Base-by-base conservation (phyloP, 2,113 vertebrate species). In the Oostethus manadensis region DNA sequence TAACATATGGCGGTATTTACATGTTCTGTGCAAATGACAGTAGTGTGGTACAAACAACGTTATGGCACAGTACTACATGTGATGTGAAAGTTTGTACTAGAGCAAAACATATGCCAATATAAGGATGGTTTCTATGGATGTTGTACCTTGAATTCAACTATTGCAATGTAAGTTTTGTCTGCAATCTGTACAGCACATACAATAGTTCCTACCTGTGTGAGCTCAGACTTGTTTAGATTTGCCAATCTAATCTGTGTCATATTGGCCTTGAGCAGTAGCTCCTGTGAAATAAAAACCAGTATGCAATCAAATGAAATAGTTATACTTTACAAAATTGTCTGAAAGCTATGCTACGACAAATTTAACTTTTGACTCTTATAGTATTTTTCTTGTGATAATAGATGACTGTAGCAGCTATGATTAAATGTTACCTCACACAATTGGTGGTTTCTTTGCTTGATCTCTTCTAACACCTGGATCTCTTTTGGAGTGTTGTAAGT, bases 381-480 rank as follows among this genome's bases (percentile, higher is more conserved):
- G 13, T 42, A 42, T 42, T 42, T 13, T 42, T 42, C 38, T 23
- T 14, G 17, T 45, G 10, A 43, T 62, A 11, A 47, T 1, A 33
- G 0, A 0, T 53, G 48, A 60, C 62, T 60, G 10, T 67, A 9
- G 43, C 76, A 78, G 23, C 5, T 5, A 33, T 35, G 18, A n/a
- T n/a, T n/a, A n/a, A n/a, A n/a, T n/a, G n/a, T n/a, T 83, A 94
- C 95, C 89, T 94, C 85, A 1, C 92, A 88, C 81, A 85, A 90
- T 58, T 51, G 73, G 10, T 83, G 84, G 61, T 96, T 95, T 62
- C 74, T 86, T 45, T 66, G 60, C 82, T 89, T 95, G 33, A 86
- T 70, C 62, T 84, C 77, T 51, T 92, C 84, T 14, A 97, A 83
- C n/a, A 79, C 67, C 56, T 88, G 78, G 46, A 66, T 81, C 74